phyloP scores from a whole-genome alignment of 1,140 invertebrate genomes.

The Anoplophora glabripennis region DNA sequence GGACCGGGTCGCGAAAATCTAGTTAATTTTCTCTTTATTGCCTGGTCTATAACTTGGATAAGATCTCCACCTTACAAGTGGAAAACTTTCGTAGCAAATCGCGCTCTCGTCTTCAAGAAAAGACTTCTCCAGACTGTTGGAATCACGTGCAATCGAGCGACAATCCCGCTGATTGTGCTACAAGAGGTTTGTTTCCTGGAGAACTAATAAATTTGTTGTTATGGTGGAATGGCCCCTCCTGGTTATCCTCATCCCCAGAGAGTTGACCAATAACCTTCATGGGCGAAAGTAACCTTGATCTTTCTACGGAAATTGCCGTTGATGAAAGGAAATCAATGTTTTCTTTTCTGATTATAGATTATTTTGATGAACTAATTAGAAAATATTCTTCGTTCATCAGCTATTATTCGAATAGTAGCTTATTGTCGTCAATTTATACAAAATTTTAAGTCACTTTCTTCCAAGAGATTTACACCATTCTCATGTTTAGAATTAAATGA shows the following conservation, averaged over 20 bases:
- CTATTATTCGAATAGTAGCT: not conserved
- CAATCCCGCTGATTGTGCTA: slow-evolving; percentile 47
- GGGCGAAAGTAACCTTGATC: not conserved
- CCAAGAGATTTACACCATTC: too few species aligned
- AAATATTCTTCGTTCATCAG: not conserved
- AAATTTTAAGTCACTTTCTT: too few species aligned
- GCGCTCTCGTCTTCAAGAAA: slow-evolving; percentile 1
- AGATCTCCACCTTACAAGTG: slow-evolving; percentile 6
- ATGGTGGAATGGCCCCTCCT: slow-evolving; percentile 37
- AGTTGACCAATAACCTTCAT: not conserved
- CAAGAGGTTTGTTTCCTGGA: slow-evolving; percentile 37
- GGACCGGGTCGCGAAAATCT: too few species aligned
- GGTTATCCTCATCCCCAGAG: not conserved
- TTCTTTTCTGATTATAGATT: not conserved
- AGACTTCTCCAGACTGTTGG: slow-evolving; percentile 28
- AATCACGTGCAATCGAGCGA: slow-evolving; percentile 37
- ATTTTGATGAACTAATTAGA: not conserved
- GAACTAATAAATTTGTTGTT: slow-evolving; percentile 23
- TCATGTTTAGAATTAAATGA: not conserved
- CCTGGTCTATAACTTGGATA: slow-evolving; percentile 28
- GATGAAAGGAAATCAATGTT: not conserved
- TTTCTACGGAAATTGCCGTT: not conserved
- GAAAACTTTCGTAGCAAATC: slow-evolving; percentile 11
- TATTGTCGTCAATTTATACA: too few species aligned
- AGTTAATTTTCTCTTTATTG: too few species aligned